Base-by-base conservation (phyloP, 2,888 invertebrate species). In the Arctia plantaginis region DNA sequence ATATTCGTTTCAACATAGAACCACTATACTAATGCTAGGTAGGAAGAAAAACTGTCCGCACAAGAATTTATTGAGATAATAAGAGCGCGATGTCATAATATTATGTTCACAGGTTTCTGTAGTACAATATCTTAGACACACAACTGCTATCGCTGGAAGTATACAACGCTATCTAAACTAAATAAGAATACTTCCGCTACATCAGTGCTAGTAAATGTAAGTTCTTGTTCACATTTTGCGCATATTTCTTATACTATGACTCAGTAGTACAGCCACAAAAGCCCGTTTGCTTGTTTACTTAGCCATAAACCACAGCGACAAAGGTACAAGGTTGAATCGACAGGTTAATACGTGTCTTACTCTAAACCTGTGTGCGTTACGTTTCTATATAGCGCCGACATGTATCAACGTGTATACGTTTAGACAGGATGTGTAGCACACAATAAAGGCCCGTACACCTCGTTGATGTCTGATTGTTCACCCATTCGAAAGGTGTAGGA, bases 311-410 rank as follows among this genome's bases (percentile, higher is more conserved):
- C 88, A 84, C 80, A 74, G 82, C 88, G 89, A 93, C 93, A 93
- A 93, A 91, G 91, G 90, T 90, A 91, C 90, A 88, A 89, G 90
- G 88, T 90, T 90, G 91, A 89, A 92, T 92, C 91, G 93, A 94
- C 94, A 93, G 91, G 94, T 94, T 93, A 88, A 88, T 91, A 93
- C 94, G 91, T 88, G 94, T 93, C 89, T 88, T 80, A 76, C 69
- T 39, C 71, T 77, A 74, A 74, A 77, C 66, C 20, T 85, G 88
- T 90, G 90, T 91, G 89, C 69, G 88, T 66, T 69, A 72, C 72
- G 73, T 75, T 67, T 72, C 62, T 72, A 80, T 81, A 74, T 66
- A 75, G 77, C 79, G 74, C 86, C 85, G 82, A 86, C 86, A 82
- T 74, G 55, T 65, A 64, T 65, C 55, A 80, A 77, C 20, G 33